Evolutionary conservation across 1,140 invertebrate species (phyloP).

Genomic region (Nebria ingens): DNA sequence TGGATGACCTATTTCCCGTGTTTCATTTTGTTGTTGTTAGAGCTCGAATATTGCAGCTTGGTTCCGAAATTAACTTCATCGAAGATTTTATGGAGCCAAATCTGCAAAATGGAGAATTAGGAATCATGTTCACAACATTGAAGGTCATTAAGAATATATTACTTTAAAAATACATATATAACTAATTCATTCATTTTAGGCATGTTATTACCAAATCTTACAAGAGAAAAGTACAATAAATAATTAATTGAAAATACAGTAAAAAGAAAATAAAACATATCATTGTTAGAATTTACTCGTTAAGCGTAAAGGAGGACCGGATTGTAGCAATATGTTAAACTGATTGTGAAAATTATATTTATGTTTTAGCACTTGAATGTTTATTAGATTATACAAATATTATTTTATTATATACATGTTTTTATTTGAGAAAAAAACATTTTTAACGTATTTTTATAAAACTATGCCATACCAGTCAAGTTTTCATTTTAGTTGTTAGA

Average conservation of each 20-base stretch:
- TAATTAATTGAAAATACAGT: not conserved
- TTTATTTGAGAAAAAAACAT: too few species aligned
- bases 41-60: conserved; percentile 67
- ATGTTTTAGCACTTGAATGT: too few species aligned
- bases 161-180: conserved; percentile 16
- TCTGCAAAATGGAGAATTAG: conserved; percentile 65
- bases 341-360: too few species aligned
- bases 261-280: conserved; percentile 1
- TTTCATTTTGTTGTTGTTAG: conserved; percentile 77
- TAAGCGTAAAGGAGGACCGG: not conserved
- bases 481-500: too few species aligned
- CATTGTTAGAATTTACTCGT: not conserved
- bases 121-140: conserved; percentile 76
- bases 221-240: conserved; percentile 47
- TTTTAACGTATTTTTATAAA: too few species aligned
- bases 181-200: conserved; percentile 39
- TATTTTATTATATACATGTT: too few species aligned
- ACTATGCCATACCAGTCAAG: too few species aligned
- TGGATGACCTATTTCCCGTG: conserved; percentile 78
- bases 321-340: too few species aligned
- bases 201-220: conserved; percentile 60
- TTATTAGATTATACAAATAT: too few species aligned
- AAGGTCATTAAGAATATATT: conserved; percentile 38
- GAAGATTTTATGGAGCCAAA: conserved; percentile 71
- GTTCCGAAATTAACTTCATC: conserved; percentile 76